Conservation (phyloP, 2,888 invertebrate genomes). For the Thumatha senex region DNA sequence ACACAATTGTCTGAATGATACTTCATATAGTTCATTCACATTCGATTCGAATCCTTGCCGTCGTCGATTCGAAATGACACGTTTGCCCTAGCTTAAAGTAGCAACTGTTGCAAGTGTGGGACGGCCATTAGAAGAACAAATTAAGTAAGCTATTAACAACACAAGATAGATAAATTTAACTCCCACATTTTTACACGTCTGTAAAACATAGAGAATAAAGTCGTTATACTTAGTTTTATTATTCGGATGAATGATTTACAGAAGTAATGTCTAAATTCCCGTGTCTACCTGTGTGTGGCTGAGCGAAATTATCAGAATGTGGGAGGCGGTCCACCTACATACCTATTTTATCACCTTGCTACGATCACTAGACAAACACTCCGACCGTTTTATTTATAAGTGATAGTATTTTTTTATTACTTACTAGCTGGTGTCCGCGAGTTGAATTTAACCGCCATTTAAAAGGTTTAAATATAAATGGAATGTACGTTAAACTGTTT, state of each 20-base stretch:
- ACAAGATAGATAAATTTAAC: neutral
- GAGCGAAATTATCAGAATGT: constrained; percentile 9
- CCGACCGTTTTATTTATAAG: constrained; percentile 5
- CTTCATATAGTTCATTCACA: too few species aligned
- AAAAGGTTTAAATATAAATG: too few species aligned
- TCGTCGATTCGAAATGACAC: too few species aligned
- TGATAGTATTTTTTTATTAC: neutral
- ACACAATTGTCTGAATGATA: too few species aligned
- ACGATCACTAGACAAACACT: constrained; percentile 4
- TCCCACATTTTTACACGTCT: neutral
- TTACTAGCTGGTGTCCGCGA: neutral
- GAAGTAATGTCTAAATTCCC: constrained; percentile 1
- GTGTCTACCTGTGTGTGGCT: constrained; percentile 2
- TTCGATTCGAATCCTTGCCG: too few species aligned
- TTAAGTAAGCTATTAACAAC: too few species aligned
- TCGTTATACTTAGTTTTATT: constrained; percentile 1
- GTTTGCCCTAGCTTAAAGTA: too few species aligned
- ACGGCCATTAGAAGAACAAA: too few species aligned
- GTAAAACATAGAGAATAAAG: neutral
- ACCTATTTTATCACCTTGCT: constrained; percentile 7
- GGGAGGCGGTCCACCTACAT: constrained; percentile 13
- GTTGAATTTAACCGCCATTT: too few species aligned
- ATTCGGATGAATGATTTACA: neutral
- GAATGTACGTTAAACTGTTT: too few species aligned
- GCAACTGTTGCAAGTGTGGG: too few species aligned